phyloP scores from a whole-genome alignment of 1,140 invertebrate species.

The Hypsibius dujardini region DNA sequence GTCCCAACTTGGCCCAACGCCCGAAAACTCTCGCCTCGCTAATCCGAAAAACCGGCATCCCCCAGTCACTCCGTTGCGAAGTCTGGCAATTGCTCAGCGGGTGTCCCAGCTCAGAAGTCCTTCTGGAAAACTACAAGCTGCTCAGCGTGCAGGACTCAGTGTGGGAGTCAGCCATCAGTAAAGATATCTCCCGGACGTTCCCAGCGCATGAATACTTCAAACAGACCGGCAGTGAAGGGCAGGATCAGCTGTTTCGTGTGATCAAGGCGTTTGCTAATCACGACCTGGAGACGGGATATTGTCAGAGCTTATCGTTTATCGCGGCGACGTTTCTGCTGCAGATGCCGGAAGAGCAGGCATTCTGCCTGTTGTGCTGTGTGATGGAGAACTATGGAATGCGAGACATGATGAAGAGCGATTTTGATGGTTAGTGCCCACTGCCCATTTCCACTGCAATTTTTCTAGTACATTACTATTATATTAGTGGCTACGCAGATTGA shows the following conservation, averaged over 20 bases:
- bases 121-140: conserved; percentile 76
- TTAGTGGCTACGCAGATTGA: not conserved
- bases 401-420: conserved; percentile 86
- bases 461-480: not conserved
- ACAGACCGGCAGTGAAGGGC: conserved; percentile 69
- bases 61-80: conserved; percentile 78
- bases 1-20: conserved; percentile 41
- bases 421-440: conserved; percentile 44
- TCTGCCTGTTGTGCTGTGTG: conserved; percentile 81
- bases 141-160: conserved; percentile 64
- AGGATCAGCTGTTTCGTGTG: conserved; percentile 54
- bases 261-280: conserved; percentile 76
- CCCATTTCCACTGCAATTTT: too few relatives aligned
- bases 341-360: conserved; percentile 99
- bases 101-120: conserved; percentile 56
- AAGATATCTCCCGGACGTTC: conserved; percentile 94
- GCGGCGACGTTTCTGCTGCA: conserved; percentile 83
- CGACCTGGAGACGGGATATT: conserved; percentile 93
- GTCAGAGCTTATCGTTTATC: conserved; percentile 90
- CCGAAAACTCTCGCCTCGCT: conserved; percentile 56
- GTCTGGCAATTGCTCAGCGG: conserved; percentile 88
- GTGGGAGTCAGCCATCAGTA: conserved; percentile 74
- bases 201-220: conserved; percentile 96
- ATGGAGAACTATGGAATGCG: conserved; percentile 91
- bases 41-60: conserved; percentile 64